Conservation (phyloP, 2,888 invertebrate genomes). For the Hylaea fasciaria region DNA sequence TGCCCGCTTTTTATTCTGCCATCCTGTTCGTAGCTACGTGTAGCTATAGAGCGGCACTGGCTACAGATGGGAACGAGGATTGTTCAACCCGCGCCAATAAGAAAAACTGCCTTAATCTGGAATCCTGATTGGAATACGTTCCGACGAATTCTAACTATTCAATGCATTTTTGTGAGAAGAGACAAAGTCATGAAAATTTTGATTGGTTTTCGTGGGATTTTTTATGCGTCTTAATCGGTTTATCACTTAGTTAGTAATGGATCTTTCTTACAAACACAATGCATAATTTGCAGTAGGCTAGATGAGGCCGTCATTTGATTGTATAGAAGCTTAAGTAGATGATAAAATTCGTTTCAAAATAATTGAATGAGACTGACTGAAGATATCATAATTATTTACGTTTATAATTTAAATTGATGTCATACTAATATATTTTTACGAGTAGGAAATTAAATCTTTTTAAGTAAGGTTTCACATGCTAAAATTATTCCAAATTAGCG, state of each 20-base stretch:
- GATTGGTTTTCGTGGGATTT: conserved; percentile 28
- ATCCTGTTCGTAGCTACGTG: conserved; percentile 59
- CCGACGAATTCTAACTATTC: conserved; percentile 38
- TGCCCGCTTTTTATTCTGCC: conserved; percentile 78
- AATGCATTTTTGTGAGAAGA: conserved; percentile 38
- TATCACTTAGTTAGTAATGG: too few species aligned
- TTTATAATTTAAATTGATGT: conserved; percentile 8
- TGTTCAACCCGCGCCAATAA: conserved; percentile 64
- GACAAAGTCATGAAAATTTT: conserved; percentile 30
- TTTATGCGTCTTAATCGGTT: conserved; percentile 4
- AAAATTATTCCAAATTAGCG: conserved; percentile 11
- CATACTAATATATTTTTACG: neutral
- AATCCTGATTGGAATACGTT: conserved; percentile 55
- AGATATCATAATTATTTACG: neutral
- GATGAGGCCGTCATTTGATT: too few species aligned
- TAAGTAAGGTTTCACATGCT: neutral
- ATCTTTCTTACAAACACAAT: too few species aligned
- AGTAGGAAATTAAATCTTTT: neutral
- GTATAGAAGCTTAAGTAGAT: too few species aligned
- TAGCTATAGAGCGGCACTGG: conserved; percentile 39
- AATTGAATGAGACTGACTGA: neutral
- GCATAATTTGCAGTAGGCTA: too few species aligned
- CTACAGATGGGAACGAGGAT: conserved; percentile 64
- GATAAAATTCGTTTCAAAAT: neutral
- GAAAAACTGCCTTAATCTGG: conserved; percentile 66